phyloP scores from a whole-genome alignment of 2,888 invertebrate species.

The Microdon myrmicae region DNA sequence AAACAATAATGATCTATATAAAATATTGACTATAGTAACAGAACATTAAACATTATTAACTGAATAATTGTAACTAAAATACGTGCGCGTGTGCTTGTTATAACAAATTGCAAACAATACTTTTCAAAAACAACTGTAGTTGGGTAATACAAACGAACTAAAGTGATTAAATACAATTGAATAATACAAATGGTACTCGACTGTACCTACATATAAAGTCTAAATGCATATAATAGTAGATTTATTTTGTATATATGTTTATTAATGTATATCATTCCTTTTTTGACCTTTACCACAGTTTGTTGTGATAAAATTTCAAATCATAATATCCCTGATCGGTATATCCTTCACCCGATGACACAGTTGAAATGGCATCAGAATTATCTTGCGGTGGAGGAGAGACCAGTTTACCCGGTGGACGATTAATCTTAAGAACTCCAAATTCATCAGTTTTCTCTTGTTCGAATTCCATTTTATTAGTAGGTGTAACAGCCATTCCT shows the following conservation, averaged over 20 bases:
- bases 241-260: constrained; percentile 10
- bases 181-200: constrained; percentile 8
- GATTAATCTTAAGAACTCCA: constrained; percentile 64
- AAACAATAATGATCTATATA: too few species aligned
- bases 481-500: constrained; percentile 65
- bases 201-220: too few species aligned
- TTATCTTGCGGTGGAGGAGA: constrained; percentile 58
- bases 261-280: constrained; percentile 8
- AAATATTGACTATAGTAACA: too few species aligned
- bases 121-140: constrained; percentile 15
- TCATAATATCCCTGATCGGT: constrained; percentile 78
- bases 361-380: constrained; percentile 63
- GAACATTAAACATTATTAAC: constrained; percentile 10
- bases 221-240: too few species aligned
- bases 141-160: constrained; percentile 24
- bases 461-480: constrained; percentile 66
- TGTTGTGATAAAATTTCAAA: constrained; percentile 82
- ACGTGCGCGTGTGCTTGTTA: constrained; percentile 32
- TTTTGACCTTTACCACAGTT: constrained; percentile 73
- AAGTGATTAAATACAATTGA: constrained; percentile 14
- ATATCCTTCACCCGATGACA: constrained; percentile 65
- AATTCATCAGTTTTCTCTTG: constrained; percentile 63
- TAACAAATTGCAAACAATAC: constrained; percentile 45
- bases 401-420: constrained; percentile 59
- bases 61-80: constrained; percentile 22